Evolutionary conservation across 2,797 vertebrate genomes (phyloP), one percentile per base, ranked within the genome.

Genomic region (Ctenochaetus hawaiiensis): DNA sequence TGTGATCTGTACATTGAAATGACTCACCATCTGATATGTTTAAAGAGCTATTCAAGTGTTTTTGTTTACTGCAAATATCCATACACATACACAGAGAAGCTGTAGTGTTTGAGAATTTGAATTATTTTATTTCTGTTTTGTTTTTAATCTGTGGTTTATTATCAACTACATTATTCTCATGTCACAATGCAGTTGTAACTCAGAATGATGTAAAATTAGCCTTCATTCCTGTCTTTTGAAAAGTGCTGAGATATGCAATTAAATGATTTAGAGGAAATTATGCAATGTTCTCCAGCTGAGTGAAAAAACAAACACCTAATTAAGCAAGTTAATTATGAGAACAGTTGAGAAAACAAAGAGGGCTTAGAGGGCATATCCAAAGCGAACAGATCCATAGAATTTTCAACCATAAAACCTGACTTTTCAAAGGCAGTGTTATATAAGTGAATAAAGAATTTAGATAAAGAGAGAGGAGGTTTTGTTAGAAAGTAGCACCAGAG

Each of bases 241-340:
- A 75, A 43, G 49, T 61, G 12, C 4, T 13, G 53, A 83, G 20
- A 75, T 34, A 12, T 63, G 65, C 49, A 84, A 57, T 84, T 72
- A 77, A 58, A 81, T 59, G 17, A 83, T 75, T 85, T 72, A 65
- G 49, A 51, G 63, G 67, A 74, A 80, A 88, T 89, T 83, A 82
- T 71, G 41, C 41, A 73, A 75, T 34, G 34, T 54, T 47, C 49
- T 82, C 73, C 47, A 80, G 73, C 72, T 76, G 66, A 73, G 63
- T 60, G 49, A 43, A 73, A 75, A 77, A 66, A 66, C 67, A 88
- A 77, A 69, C 44, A 81, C 77, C 65, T 65, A 77, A 85, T 86
- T 82, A 72, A 57, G 58, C 16, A 65, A 70, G 60, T 72, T 78
- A 81, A 85, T 80, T 57, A 63, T 26, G 41, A 78, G 58, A 67